Conservation (phyloP, 2,797 vertebrate species). For the Hirundo rustica region DNA sequence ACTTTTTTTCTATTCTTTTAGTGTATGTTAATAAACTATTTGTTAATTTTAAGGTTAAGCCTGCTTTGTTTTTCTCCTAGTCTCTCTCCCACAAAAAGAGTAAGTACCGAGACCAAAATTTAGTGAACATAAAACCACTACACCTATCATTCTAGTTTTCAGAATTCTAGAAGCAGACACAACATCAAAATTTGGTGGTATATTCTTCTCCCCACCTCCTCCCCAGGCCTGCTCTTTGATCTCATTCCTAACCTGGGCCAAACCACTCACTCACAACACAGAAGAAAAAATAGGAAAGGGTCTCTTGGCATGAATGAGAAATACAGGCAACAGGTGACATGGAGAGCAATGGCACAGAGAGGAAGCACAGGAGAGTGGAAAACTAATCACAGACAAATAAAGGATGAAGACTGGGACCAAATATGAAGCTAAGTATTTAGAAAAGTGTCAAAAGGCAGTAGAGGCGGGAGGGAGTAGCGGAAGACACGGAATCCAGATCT, state of each 20-base stretch:
- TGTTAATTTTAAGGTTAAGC: too few species aligned
- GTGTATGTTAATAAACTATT: too few species aligned
- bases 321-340: not conserved
- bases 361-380: not conserved
- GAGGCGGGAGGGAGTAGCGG: not conserved
- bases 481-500: not conserved
- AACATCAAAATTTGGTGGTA: not conserved
- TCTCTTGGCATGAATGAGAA: not conserved
- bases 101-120: too few species aligned
- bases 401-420: not conserved
- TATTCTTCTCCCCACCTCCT: not conserved
- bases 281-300: not conserved
- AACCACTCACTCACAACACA: not conserved
- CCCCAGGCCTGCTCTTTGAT: not conserved
- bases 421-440: not conserved
- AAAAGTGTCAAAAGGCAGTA: not conserved
- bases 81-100: too few species aligned
- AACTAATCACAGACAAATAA: not conserved
- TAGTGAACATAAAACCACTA: too few species aligned
- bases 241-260: not conserved
- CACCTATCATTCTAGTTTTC: not conserved
- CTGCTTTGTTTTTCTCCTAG: too few species aligned
- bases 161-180: not conserved
- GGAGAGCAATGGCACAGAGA: not conserved
- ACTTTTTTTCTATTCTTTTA: too few species aligned